Conservation (phyloP, 2,113 vertebrate species). For the Nematolebias whitei region DNA sequence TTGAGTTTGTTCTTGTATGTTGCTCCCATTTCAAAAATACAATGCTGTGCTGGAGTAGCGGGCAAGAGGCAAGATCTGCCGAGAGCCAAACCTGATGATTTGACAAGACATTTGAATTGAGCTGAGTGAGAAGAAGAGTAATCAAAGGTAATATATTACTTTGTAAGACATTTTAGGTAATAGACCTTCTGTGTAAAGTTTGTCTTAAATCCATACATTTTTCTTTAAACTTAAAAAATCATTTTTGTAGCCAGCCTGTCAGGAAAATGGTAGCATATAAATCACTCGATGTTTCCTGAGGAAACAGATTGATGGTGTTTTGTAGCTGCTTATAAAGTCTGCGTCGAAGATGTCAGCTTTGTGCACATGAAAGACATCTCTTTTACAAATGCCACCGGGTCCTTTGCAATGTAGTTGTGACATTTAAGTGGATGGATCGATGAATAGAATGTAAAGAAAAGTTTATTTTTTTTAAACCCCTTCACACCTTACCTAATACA, state of each 20-base stretch:
- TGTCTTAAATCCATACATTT: neutral
- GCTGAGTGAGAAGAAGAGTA: neutral
- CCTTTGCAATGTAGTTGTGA: constrained; percentile 20
- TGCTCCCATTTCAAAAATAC: no score
- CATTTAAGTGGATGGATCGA: constrained; percentile 27
- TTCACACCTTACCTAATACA: neutral
- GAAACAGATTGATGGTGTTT: constrained; percentile 26
- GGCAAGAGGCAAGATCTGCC: neutral
- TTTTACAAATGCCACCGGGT: constrained; percentile 27
- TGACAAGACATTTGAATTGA: neutral
- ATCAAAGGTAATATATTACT: no score
- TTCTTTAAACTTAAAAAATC: constrained; percentile 8
- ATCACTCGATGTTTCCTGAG: constrained; percentile 6
- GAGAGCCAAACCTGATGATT: neutral
- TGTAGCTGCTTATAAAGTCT: constrained; percentile 6
- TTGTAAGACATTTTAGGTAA: no score
- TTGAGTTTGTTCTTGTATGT: no score
- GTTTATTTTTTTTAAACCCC: neutral
- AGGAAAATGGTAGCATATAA: constrained; percentile 3
- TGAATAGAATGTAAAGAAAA: constrained; percentile 13
- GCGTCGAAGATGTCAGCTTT: constrained; percentile 1
- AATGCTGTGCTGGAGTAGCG: no score
- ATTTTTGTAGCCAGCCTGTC: neutral
- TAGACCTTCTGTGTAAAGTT: neutral
- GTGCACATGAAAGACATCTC: constrained; percentile 16